phyloP scores from a whole-genome alignment of 2,797 vertebrate genomes.

The Enoplosus armatus region DNA sequence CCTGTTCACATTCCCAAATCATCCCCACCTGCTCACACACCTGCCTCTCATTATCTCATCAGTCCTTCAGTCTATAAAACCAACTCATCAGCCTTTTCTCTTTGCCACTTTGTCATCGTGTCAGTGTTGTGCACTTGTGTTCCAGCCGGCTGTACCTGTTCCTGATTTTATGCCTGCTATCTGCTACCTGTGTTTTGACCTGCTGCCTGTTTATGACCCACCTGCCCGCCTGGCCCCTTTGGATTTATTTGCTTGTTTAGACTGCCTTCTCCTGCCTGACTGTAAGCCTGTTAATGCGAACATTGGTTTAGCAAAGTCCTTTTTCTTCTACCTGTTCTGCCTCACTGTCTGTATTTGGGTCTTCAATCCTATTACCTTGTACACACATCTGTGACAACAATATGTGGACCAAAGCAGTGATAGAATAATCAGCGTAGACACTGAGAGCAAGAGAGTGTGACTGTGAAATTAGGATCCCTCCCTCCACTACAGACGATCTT shows the following conservation, averaged over 20 bases:
- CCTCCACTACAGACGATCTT: background rate
- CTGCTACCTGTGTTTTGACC: background rate
- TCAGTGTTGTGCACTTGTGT: background rate
- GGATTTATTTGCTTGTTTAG: background rate
- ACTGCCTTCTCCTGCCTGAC: background rate
- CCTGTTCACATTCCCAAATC: background rate
- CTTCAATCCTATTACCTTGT: background rate
- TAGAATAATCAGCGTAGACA: background rate
- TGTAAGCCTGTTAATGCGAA: background rate
- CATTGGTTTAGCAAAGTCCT: background rate
- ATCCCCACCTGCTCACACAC: background rate
- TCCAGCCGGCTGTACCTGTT: background rate
- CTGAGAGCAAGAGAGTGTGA: background rate
- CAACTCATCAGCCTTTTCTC: background rate
- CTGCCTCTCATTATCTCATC: background rate
- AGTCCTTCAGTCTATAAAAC: background rate
- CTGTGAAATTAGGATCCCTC: background rate
- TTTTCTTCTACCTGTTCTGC: slow-evolving; percentile 3
- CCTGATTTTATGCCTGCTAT: background rate
- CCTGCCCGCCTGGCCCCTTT: background rate
- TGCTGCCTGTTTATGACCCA: too few relatives aligned
- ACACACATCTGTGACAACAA: background rate
- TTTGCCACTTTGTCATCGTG: background rate
- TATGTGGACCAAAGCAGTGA: background rate
- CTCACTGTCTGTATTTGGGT: background rate